Base-by-base conservation (phyloP, 2,888 invertebrate genomes). In the Drosophila nr. perissopoda region DNA sequence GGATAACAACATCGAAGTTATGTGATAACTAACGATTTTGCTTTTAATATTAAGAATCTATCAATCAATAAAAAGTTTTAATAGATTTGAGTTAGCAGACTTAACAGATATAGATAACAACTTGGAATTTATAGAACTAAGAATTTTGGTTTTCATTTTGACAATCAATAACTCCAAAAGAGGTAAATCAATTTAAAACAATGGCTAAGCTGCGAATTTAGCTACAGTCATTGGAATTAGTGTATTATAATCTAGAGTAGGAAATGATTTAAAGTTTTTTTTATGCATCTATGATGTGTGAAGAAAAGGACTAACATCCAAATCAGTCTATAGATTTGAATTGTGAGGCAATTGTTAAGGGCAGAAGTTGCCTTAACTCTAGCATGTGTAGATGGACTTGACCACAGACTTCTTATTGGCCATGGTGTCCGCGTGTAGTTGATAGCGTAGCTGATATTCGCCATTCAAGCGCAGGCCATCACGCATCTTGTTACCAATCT, bases 401-500 rank as follows among this genome's bases (percentile, higher is more conserved):
- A 97, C 96, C 83, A 94, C 95, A 11, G 97, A 97, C 89, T 97
- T 96, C 89, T 96, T 95, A 93, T 97, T 97, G 69, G 95, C 95
- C 95, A 96, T 96, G 42, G 96, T 96, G 93, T 97, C 97, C 92
- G 95, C 95, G 91, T 97, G 97, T 57, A 96, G 94, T 93, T 97
- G 96, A 93, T 96, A 97, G 75, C 94, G 94, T 70, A 95, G 93
- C 29, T 94, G 94, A 51, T 81, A 75, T 0, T 72, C 80, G 38
- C 93, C 91, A 54, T 95, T 94, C 87, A 96, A 94, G 87, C 94
- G 95, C 75, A 98, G 94, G 88, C 97, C 95, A 88, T 97, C 97
- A 93, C 97, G 98, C 66, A 98, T 93, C 94, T 96, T 97, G 76
- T 95, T 94, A 58, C 98, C 98, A 91, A 99, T 98, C 94, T 97